Conservation (phyloP, 2,113 vertebrate genomes). For the Nyctibius bracteatus region DNA sequence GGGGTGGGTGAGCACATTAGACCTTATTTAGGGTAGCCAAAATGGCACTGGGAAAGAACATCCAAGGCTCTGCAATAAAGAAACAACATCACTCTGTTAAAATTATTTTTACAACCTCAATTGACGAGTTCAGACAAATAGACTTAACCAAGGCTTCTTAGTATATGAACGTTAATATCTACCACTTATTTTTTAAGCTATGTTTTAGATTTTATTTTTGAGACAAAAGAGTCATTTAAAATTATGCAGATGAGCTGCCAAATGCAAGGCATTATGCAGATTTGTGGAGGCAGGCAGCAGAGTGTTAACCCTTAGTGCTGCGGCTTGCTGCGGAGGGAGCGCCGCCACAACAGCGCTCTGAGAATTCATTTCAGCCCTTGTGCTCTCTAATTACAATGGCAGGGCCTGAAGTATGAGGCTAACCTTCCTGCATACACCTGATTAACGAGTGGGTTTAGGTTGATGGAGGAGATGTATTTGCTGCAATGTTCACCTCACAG, state of each 20-base stretch:
- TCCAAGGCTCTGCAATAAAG: neutral
- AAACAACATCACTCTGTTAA: neutral
- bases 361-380: neutral
- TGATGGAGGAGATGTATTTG: neutral
- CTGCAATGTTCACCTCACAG: neutral
- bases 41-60: neutral
- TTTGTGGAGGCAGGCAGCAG: slow-evolving; percentile 14
- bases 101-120: neutral
- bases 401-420: neutral
- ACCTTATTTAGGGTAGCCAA: neutral
- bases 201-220: slow-evolving; percentile 5
- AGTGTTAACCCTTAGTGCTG: slow-evolving; percentile 18
- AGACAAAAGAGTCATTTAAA: slow-evolving; percentile 49
- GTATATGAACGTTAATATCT: neutral
- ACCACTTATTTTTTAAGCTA: neutral
- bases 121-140: neutral
- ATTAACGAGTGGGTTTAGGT: neutral
- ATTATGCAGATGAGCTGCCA: slow-evolving; percentile 45
- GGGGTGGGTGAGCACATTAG: neutral
- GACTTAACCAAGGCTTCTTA: neutral
- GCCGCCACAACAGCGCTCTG: rapidly evolving
- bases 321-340: rapidly evolving
- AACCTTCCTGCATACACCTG: neutral
- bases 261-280: slow-evolving; percentile 15
- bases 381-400: rapidly evolving